Evolutionary conservation across 2,797 vertebrate species (phyloP), one percentile per base, ranked within the genome.

Genomic region (Poecilia gillii): DNA sequence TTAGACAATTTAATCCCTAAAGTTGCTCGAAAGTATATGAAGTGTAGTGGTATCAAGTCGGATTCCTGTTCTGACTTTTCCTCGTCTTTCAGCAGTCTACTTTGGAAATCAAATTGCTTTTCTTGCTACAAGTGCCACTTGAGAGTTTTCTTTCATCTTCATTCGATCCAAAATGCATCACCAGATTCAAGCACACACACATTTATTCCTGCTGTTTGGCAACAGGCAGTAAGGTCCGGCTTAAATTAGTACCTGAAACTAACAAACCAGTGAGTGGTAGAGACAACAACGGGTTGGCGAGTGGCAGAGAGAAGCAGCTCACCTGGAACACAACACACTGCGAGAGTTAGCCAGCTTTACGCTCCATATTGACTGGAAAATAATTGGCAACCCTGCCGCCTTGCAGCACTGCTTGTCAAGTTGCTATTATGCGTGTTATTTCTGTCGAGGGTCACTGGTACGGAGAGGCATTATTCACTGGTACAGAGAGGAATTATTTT

Each of bases 311-410:
- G 39, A 68, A 68, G 23, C 66, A 43, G 39, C 66, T 70, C 66
- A 70, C 66, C 66, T 36, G 18, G 33, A 66, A 20, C 31, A 64
- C 59, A 64, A 36, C 31, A 8, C 59, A 18, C 14, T 64, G 66
- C 25, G 20, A 43, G 64, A 13, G 64, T n/a, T 25, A 66, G 25
- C 4, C 31, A 36, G 55, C 64, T 39, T 43, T 49, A 36, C n/a
- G 11, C 66, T 70, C 23, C 13, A 70, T 70, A 70, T 70, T 70
- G 66, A 76, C 68, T 55, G n/a, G 73, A 74, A 66, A 51, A 49
- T 31, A 53, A 11, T 41, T 18, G 64, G n/a, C 23, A 47, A 59
- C 11, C 25, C 46, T n/a, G 12, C 23, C 25, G 39, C 23, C 39
- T 12, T 43, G 66, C 66, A 43, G 13, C 66, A 70, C 23, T 68